These are phyloP conservation scores for Entomobrya multifasciata DNA, from an alignment of 2,888 invertebrate genomes.

Conservation along the genomic window DNA sequence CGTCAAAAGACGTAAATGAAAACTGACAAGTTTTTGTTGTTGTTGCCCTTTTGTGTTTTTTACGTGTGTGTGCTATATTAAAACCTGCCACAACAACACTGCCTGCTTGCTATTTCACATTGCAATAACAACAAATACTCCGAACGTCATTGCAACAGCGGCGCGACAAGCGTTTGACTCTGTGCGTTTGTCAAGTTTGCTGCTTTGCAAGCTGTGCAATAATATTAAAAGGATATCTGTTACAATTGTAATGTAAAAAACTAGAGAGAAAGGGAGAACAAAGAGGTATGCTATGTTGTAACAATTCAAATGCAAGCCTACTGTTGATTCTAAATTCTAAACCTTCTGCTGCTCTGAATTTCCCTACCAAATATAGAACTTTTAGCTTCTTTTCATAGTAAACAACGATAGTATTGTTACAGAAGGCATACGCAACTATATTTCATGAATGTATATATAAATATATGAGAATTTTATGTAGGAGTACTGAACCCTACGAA, in stretches of 20 bases:
- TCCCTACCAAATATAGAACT: too few relatives aligned
- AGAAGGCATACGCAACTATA: too few relatives aligned
- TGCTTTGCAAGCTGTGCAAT: neutral
- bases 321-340: constrained; percentile 45
- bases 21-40: constrained; percentile 31
- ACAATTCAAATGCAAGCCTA: constrained; percentile 1
- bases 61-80: neutral
- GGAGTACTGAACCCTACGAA: neutral
- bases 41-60: constrained; percentile 6
- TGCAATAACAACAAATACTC: too few relatives aligned
- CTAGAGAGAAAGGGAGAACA: neutral
- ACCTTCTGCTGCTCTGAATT: neutral
- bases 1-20: constrained; percentile 35
- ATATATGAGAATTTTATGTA: neutral
- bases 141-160: too few relatives aligned
- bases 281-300: neutral
- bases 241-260: neutral
- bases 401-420: too few relatives aligned
- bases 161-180: too few relatives aligned
- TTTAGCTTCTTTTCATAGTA: too few relatives aligned
- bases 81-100: neutral
- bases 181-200: too few relatives aligned
- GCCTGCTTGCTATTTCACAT: neutral
- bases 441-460: neutral
- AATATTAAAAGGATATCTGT: neutral